Percentiles rank a stretch among this genome's conserved stretches.
These are phyloP conservation scores for Harpalus rubripes DNA, from an alignment of 2,888 invertebrate species.

Conservation along the genomic window DNA sequence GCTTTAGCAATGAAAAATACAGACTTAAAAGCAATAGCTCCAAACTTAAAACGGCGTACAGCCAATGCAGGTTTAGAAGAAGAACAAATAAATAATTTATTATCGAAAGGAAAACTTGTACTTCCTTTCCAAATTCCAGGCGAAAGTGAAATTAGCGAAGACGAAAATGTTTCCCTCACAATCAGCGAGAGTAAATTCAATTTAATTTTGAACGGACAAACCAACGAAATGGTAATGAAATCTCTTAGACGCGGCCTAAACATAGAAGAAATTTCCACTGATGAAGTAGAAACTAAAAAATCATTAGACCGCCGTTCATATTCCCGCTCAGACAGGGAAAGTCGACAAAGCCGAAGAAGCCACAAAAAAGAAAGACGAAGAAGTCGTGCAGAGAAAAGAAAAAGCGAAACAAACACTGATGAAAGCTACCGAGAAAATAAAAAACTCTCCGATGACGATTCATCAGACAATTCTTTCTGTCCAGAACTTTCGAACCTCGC, in stretches of 20 bases:
- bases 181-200: constrained; percentile 75
- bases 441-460: constrained; percentile 74
- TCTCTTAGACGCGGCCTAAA: constrained; percentile 73
- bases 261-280: constrained; percentile 58
- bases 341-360: constrained; percentile 72
- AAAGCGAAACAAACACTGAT: constrained; percentile 68
- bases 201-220: constrained; percentile 73
- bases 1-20: constrained; percentile 79
- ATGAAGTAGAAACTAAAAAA: constrained; percentile 63
- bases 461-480: constrained; percentile 75
- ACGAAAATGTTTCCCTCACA: constrained; percentile 76
- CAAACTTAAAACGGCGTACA: constrained; percentile 79
- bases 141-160: constrained; percentile 72
- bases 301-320: constrained; percentile 43
- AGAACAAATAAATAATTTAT: constrained; percentile 73
- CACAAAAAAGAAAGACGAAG: constrained; percentile 67
- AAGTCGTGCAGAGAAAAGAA: constrained; percentile 66
- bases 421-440: constrained; percentile 69
- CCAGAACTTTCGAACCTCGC: constrained; percentile 77
- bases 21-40: constrained; percentile 80
- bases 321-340: constrained; percentile 59
- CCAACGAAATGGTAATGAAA: constrained; percentile 75
- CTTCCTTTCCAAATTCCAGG: constrained; percentile 72
- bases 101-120: constrained; percentile 75
- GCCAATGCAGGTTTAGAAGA: constrained; percentile 79